These are phyloP conservation scores for Drosophila bocqueti DNA, from an alignment of 1,140 invertebrate genomes.

Conservation along the genomic window DNA sequence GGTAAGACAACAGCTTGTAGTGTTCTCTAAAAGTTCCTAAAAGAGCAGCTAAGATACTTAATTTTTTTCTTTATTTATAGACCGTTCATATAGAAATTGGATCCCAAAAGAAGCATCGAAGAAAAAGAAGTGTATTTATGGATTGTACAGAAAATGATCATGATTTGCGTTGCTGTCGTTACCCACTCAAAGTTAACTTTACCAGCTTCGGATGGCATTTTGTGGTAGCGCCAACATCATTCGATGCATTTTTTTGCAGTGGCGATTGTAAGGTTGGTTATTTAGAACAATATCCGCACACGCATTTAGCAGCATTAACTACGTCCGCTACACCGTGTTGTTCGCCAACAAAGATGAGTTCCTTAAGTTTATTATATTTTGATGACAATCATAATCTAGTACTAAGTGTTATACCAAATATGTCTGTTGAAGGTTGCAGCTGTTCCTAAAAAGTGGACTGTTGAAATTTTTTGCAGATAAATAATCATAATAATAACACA, in stretches of 20 bases:
- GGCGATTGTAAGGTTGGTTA: slow-evolving; percentile 97
- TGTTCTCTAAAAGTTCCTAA: not conserved
- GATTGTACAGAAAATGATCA: slow-evolving; percentile 85
- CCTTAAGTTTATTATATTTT: slow-evolving; percentile 97
- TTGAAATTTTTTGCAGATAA: not conserved
- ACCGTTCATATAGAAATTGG: slow-evolving; percentile 92
- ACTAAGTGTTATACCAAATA: slow-evolving; percentile 94
- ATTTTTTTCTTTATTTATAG: slow-evolving; percentile 86
- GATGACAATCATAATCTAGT: slow-evolving; percentile 95
- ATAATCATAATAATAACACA: not conserved
- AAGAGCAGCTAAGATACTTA: not conserved
- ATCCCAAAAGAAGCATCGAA: slow-evolving; percentile 88
- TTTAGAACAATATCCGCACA: slow-evolving; percentile 96
- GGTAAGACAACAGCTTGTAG: slow-evolving; percentile 32
- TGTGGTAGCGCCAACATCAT: slow-evolving; percentile 98
- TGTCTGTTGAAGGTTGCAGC: slow-evolving; percentile 97
- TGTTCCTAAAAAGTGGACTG: slow-evolving; percentile 89
- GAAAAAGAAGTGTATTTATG: slow-evolving; percentile 87
- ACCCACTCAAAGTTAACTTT: slow-evolving; percentile 97
- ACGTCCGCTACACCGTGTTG: slow-evolving; percentile 93
- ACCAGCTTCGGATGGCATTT: slow-evolving; percentile 99
- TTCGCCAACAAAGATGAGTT: slow-evolving; percentile 94
- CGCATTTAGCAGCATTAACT: slow-evolving; percentile 94
- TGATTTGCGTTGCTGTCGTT: slow-evolving; percentile 94
- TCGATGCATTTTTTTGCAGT: slow-evolving; percentile 98